Evolutionary conservation across 2,888 invertebrate species (phyloP).

Genomic region (Physocephala rufipes): DNA sequence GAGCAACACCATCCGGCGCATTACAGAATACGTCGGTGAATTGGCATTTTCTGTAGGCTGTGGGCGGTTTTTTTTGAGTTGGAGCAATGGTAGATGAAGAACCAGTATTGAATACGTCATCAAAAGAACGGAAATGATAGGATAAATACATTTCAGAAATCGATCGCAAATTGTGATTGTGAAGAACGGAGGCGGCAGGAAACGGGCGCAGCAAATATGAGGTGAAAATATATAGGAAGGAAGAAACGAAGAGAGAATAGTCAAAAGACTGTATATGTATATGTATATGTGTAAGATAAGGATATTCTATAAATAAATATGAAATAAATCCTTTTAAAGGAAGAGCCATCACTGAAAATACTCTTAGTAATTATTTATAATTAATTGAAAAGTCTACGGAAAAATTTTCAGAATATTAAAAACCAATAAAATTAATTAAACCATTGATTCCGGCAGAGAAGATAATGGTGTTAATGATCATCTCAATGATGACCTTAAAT

Average conservation of each 20-base stretch:
- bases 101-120: conserved; percentile 13
- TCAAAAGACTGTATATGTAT: neutral
- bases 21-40: conserved; percentile 89
- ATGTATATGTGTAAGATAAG: conserved; percentile 18
- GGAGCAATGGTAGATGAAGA: neutral
- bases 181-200: conserved; percentile 22
- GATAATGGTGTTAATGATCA: too few species aligned
- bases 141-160: conserved; percentile 26
- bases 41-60: conserved; percentile 90
- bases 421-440: too few species aligned
- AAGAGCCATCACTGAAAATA: too few species aligned
- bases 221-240: conserved; percentile 10
- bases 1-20: conserved; percentile 69
- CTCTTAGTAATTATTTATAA: too few species aligned
- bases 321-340: neutral
- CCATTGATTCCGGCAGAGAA: too few species aligned
- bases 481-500: too few species aligned
- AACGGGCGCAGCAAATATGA: conserved; percentile 12
- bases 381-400: too few species aligned
- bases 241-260: conserved; percentile 27
- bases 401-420: too few species aligned
- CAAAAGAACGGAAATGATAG: conserved; percentile 23
- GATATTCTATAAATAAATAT: conserved; percentile 4
- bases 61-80: neutral
- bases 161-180: conserved; percentile 34